These are phyloP conservation scores for Onychomys arenicola DNA, from an alignment of 2,797 vertebrate species.

Conservation along the genomic window DNA sequence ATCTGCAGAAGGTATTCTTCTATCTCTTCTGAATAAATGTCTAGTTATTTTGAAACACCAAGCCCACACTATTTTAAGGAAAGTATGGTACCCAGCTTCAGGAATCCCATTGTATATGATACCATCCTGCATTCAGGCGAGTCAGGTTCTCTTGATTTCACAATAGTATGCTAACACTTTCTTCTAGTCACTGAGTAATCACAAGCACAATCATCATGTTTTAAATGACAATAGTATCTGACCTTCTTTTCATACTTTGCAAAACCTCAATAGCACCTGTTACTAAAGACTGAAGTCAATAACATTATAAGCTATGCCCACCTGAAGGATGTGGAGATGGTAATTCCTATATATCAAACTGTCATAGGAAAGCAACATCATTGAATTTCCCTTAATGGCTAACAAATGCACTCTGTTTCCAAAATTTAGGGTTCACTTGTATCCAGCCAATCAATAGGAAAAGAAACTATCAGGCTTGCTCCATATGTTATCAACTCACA, in stretches of 20 bases:
- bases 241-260: neutral
- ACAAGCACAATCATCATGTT: neutral
- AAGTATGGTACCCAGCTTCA: neutral
- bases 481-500: constrained; percentile 21
- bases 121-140: neutral
- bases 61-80: neutral
- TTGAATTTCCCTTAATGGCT: neutral
- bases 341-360: neutral
- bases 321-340: neutral
- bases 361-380: neutral
- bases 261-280: neutral
- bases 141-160: neutral
- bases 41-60: neutral
- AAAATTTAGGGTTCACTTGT: constrained; percentile 34
- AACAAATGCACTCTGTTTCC: neutral
- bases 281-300: neutral
- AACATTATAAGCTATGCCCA: neutral
- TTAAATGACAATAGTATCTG: neutral
- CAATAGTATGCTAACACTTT: neutral
- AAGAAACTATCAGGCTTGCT: neutral
- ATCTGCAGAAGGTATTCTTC: neutral
- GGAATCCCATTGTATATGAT: neutral
- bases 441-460: neutral
- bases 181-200: neutral
- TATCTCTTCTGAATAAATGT: neutral